Conservation (phyloP, 1,140 invertebrate genomes). For the Popillia japonica region DNA sequence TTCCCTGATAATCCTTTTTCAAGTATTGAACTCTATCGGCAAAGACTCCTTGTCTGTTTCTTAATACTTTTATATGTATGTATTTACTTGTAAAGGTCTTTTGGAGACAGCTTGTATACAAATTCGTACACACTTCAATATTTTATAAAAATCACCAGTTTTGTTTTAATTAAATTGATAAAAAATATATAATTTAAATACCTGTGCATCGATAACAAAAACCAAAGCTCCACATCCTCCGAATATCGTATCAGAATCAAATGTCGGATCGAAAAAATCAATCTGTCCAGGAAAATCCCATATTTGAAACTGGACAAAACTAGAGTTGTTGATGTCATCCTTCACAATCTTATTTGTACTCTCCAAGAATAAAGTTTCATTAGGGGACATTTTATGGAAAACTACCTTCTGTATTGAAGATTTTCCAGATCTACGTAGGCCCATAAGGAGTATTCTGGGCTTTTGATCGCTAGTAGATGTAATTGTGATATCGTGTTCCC, state of each 20-base stretch:
- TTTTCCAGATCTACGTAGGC: conserved; percentile 95
- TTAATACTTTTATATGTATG: too few relatives aligned
- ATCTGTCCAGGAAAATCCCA: conserved; percentile 99
- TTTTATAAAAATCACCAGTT: too few relatives aligned
- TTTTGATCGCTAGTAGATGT: conserved; percentile 76
- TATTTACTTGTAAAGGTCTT: too few relatives aligned
- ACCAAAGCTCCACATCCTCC: conserved; percentile 94
- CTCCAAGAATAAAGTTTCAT: conserved; percentile 99
- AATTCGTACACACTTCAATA: too few relatives aligned
- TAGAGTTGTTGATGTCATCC: conserved; percentile 96
- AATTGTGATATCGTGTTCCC: conserved; percentile 65
- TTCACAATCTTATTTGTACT: conserved; percentile 99
- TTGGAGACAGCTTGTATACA: too few relatives aligned
- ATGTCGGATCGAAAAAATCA: conserved; percentile 95
- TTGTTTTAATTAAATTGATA: too few relatives aligned
- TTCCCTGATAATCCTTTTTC: too few relatives aligned
- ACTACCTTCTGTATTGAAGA: conserved; percentile 99
- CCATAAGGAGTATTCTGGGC: conserved; percentile 95
- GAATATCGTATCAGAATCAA: conserved; percentile 96
- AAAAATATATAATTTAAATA: conserved; percentile 60
- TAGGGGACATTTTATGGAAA: conserved; percentile 99
- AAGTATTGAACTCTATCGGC: too few relatives aligned
- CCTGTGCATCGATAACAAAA: conserved; percentile 99
- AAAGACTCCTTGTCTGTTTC: too few relatives aligned
- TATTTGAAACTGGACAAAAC: conserved; percentile 99